Percentiles rank a stretch among this genome's conserved stretches.
Conservation (phyloP, 1,140 invertebrate species). For the Drosophila ercepeae region DNA sequence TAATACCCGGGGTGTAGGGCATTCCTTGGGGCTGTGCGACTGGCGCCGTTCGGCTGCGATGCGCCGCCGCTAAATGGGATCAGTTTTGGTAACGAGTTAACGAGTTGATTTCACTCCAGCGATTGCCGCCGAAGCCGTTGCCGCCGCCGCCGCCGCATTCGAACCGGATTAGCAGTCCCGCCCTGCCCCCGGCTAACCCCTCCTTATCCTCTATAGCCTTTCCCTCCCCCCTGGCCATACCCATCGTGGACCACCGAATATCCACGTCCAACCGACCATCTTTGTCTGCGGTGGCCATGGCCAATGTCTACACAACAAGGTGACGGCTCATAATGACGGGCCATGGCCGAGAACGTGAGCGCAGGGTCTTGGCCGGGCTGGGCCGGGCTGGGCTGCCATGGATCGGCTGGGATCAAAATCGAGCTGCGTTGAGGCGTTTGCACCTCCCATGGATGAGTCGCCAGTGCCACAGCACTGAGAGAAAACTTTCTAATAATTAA, state of each 20-base stretch:
- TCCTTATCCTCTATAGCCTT: no score
- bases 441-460: conserved; percentile 66
- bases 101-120: conserved; percentile 83
- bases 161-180: conserved; percentile 76
- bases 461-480: conserved; percentile 5
- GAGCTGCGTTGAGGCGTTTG: conserved; percentile 57
- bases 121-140: conserved; percentile 67
- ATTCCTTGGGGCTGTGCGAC: conserved; percentile 40
- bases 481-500: background rate
- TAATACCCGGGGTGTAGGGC: conserved; percentile 32
- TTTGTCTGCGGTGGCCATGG: conserved; percentile 71
- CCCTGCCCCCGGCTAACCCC: conserved; percentile 9
- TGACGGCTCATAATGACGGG: conserved; percentile 80
- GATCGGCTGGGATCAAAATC: conserved; percentile 36
- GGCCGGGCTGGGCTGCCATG: conserved; percentile 4
- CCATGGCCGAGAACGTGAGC: conserved; percentile 55
- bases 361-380: background rate
- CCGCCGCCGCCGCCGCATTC: conserved; percentile 47
- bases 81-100: conserved; percentile 83
- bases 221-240: background rate
- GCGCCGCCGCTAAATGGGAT: conserved; percentile 81
- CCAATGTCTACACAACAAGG: conserved; percentile 81
- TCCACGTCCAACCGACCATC: conserved; percentile 4
- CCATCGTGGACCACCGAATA: background rate
- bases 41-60: conserved; percentile 52